Percentiles rank a stretch among this genome's conserved stretches.
phyloP scores from a whole-genome alignment of 2,113 vertebrate species.

The Perca fluviatilis region DNA sequence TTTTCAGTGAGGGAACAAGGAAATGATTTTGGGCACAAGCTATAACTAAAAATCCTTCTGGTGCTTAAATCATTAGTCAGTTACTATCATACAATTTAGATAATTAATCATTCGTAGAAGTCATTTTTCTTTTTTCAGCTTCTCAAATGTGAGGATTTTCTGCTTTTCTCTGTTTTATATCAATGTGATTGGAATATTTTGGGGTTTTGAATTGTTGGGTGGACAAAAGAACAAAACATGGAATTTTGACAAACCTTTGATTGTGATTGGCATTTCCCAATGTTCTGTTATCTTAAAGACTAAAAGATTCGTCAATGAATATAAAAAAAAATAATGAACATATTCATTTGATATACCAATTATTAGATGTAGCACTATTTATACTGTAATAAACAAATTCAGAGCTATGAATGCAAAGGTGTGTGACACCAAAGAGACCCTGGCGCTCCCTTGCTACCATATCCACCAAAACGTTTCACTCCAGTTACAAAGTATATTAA shows the following conservation, averaged over 20 bases:
- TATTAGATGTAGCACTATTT: background rate
- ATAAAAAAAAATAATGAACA: background rate
- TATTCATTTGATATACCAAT: background rate
- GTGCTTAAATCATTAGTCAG: constrained; percentile 1
- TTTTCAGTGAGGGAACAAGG: background rate
- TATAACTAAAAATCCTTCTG: background rate
- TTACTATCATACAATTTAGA: background rate
- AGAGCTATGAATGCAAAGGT: background rate
- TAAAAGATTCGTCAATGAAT: background rate
- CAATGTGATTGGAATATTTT: background rate
- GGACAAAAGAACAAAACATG: background rate
- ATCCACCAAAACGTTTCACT: constrained; percentile 18
- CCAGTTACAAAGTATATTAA: background rate
- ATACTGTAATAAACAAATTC: background rate
- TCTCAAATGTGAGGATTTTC: background rate
- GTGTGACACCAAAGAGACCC: constrained; percentile 4
- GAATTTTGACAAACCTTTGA: background rate
- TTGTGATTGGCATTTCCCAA: background rate
- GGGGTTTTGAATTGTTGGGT: background rate
- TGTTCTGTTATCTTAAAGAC: background rate
- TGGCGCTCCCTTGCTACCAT: background rate
- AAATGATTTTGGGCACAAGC: background rate
- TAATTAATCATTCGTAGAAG: background rate
- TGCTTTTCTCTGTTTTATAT: background rate
- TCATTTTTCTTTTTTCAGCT: background rate